Conservation (phyloP, 2,888 invertebrate genomes). For the Terebella lapidaria region DNA sequence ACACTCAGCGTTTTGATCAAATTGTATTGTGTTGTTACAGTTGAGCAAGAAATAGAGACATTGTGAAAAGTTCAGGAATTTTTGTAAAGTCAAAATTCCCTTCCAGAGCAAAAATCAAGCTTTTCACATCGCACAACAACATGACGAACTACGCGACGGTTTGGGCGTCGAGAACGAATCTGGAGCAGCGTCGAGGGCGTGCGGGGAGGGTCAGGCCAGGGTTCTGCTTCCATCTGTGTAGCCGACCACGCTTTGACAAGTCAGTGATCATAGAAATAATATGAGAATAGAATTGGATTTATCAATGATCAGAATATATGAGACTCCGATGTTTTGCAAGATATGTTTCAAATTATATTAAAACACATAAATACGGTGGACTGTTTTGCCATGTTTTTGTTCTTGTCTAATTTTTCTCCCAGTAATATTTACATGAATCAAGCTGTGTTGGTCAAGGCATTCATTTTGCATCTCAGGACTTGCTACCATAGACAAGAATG, state of each 20-base stretch:
- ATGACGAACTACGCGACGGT: constrained; percentile 96
- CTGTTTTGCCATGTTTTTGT: background rate
- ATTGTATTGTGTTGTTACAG: no score
- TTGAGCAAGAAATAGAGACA: no score
- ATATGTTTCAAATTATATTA: background rate
- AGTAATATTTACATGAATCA: no score
- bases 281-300: background rate
- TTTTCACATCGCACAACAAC: constrained; percentile 97
- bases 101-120: constrained; percentile 79
- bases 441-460: no score
- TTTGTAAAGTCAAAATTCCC: no score
- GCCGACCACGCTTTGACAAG: constrained; percentile 52
- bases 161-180: constrained; percentile 84
- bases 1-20: no score
- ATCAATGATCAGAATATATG: background rate
- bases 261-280: constrained; percentile 19
- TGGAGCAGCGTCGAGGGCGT: constrained; percentile 90
- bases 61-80: no score
- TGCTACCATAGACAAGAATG: no score
- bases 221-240: constrained; percentile 88
- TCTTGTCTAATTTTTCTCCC: no score
- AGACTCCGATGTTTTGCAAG: background rate
- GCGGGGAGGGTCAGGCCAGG: constrained; percentile 94
- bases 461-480: no score
- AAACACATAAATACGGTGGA: background rate